Percentiles rank a stretch among this genome's conserved stretches.
Evolutionary conservation across 2,888 invertebrate genomes (phyloP).

Genomic region (Smittia aterrima): DNA sequence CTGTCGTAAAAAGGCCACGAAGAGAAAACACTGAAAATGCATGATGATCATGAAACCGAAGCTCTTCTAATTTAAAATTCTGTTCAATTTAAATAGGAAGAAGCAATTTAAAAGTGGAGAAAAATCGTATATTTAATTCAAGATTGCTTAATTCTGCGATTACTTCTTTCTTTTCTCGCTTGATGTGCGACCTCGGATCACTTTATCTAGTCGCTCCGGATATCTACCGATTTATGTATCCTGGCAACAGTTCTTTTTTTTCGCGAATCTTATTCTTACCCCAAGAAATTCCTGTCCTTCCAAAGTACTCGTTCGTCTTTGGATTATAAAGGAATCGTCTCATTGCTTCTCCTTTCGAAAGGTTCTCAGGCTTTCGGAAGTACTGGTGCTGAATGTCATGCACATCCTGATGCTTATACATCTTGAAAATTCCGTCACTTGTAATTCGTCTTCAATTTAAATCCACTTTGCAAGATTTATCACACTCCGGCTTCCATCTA

Average conservation of each 20-base stretch:
- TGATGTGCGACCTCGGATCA: slow-evolving; percentile 14
- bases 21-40: neutral
- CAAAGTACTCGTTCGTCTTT: slow-evolving; percentile 50
- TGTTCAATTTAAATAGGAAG: slow-evolving; percentile 39
- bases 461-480: neutral
- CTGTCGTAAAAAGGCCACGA: too few species aligned
- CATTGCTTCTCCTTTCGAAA: slow-evolving; percentile 60
- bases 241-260: neutral
- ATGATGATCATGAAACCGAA: slow-evolving; percentile 12
- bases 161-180: slow-evolving; percentile 18
- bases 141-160: slow-evolving; percentile 36
- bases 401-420: slow-evolving; percentile 21
- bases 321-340: slow-evolving; percentile 74
- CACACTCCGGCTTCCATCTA: neutral
- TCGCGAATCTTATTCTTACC: slow-evolving; percentile 14
- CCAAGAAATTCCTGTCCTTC: slow-evolving; percentile 18
- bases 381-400: slow-evolving; percentile 56
- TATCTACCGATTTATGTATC: neutral
- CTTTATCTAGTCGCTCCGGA: neutral
- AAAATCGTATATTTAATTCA: slow-evolving; percentile 38
- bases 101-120: slow-evolving; percentile 40
- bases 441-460: neutral
- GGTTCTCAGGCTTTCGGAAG: slow-evolving; percentile 63
- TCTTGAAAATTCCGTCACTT: neutral
- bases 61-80: slow-evolving; percentile 1